These are phyloP conservation scores for Clepsis dumicolana DNA, from an alignment of 2,888 invertebrate genomes.

Conservation along the genomic window DNA sequence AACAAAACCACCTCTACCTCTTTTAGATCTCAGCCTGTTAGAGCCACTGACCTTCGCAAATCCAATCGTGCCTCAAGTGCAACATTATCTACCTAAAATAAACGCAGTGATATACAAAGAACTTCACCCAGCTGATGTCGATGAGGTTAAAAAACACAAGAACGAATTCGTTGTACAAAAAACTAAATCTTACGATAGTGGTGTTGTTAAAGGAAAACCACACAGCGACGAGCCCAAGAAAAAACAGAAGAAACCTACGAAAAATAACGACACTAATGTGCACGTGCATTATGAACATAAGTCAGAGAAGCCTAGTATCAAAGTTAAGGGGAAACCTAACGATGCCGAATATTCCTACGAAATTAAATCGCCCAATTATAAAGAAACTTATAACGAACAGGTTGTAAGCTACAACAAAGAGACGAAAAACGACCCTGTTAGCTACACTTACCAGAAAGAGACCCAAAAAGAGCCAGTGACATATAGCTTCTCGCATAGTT, in stretches of 20 bases:
- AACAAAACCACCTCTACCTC: constrained; percentile 70
- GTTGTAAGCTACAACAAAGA: constrained; percentile 74
- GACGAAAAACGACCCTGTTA: constrained; percentile 68
- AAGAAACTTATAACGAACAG: constrained; percentile 74
- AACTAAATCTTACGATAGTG: constrained; percentile 66
- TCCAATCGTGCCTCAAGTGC: constrained; percentile 80
- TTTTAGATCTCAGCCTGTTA: constrained; percentile 73
- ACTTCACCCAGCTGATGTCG: constrained; percentile 58
- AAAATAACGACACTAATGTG: constrained; percentile 52
- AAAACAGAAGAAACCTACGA: constrained; percentile 60
- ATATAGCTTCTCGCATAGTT: constrained; percentile 54
- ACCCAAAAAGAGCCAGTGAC: constrained; percentile 57
- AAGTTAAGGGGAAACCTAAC: constrained; percentile 59
- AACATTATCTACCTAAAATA: constrained; percentile 78
- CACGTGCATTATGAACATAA: constrained; percentile 58
- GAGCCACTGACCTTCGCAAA: constrained; percentile 79
- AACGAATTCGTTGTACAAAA: constrained; percentile 66
- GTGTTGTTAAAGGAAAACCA: constrained; percentile 57
- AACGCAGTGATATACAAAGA: constrained; percentile 69
- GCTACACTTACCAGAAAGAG: constrained; percentile 64
- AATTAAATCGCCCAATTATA: constrained; percentile 73
- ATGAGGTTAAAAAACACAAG: constrained; percentile 63
- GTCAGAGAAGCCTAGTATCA: constrained; percentile 59
- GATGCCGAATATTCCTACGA: constrained; percentile 74
- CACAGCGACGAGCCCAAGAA: constrained; percentile 58